Evolutionary conservation across 2,888 invertebrate genomes (phyloP).

Genomic region (Steinernema carpocapsae): DNA sequence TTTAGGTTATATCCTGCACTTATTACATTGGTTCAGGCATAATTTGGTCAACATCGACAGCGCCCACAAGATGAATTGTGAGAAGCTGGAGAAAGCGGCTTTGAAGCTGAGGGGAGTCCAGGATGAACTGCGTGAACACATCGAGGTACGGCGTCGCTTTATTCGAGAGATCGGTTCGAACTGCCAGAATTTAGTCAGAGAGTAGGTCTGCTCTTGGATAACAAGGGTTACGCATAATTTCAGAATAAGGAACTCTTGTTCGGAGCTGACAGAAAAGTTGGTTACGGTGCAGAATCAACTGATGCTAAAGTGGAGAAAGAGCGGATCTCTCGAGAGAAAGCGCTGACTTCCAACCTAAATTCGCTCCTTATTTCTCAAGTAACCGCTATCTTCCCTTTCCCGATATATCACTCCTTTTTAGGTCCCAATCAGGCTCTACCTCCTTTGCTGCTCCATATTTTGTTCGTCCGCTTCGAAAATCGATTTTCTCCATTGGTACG

Average conservation of each 20-base stretch:
- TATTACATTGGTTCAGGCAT: constrained; percentile 27
- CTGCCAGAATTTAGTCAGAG: constrained; percentile 72
- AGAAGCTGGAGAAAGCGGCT: constrained; percentile 77
- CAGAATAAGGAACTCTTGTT: constrained; percentile 76
- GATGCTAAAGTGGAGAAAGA: constrained; percentile 74
- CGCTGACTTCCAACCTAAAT: constrained; percentile 42
- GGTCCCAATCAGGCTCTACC: constrained; percentile 75
- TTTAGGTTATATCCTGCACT: too few relatives aligned
- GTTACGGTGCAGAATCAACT: constrained; percentile 75
- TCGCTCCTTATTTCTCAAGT: constrained; percentile 25
- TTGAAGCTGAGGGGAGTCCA: constrained; percentile 73
- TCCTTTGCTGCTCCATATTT: constrained; percentile 78
- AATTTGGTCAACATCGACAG: constrained; percentile 75
- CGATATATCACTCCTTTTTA: constrained; percentile 44
- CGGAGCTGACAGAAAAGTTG: constrained; percentile 77
- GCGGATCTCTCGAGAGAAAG: constrained; percentile 46
- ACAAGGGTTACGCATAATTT: constrained; percentile 70
- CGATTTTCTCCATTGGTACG: constrained; percentile 75
- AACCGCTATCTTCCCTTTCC: too few relatives aligned
- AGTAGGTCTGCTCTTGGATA: constrained; percentile 36
- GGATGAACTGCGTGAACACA: constrained; percentile 77
- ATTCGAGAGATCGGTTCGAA: constrained; percentile 77
- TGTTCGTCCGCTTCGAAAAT: constrained; percentile 79
- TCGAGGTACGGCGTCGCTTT: constrained; percentile 76
- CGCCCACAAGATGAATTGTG: constrained; percentile 78